Evolutionary conservation across 2,797 vertebrate species (phyloP).

Genomic region (Nyctalus aviator): DNA sequence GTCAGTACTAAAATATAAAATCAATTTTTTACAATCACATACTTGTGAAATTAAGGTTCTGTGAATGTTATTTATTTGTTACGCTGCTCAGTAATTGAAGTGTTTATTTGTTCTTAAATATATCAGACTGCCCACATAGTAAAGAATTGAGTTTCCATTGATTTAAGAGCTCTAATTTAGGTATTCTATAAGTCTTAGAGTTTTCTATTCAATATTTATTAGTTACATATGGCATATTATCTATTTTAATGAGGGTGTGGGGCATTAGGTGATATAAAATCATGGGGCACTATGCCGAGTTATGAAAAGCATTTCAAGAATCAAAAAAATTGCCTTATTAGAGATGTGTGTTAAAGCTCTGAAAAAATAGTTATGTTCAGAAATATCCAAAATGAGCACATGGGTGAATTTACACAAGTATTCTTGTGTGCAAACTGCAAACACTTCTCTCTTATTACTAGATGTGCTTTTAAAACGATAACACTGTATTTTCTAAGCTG

Average conservation of each 20-base stretch:
- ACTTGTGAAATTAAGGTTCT: neutral
- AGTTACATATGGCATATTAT: neutral
- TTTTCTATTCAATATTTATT: constrained; percentile 17
- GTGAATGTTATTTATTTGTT: neutral
- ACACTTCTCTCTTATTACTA: neutral
- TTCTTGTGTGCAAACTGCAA: neutral
- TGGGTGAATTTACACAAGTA: neutral
- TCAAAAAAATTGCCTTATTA: neutral
- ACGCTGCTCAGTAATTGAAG: neutral
- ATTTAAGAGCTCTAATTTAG: neutral
- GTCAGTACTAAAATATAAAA: neutral
- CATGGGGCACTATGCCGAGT: neutral
- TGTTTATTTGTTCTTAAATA: neutral
- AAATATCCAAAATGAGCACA: neutral
- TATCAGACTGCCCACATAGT: neutral
- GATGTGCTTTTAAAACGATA: neutral
- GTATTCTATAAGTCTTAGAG: neutral
- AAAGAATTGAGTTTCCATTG: neutral
- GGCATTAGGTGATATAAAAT: neutral
- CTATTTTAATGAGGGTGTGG: neutral
- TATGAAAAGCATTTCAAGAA: neutral
- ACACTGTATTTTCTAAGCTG: neutral
- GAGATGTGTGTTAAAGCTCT: neutral
- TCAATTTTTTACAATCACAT: neutral
- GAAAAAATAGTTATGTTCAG: neutral